phyloP scores from a whole-genome alignment of 1,140 invertebrate genomes.

The Drosophila repleta region DNA sequence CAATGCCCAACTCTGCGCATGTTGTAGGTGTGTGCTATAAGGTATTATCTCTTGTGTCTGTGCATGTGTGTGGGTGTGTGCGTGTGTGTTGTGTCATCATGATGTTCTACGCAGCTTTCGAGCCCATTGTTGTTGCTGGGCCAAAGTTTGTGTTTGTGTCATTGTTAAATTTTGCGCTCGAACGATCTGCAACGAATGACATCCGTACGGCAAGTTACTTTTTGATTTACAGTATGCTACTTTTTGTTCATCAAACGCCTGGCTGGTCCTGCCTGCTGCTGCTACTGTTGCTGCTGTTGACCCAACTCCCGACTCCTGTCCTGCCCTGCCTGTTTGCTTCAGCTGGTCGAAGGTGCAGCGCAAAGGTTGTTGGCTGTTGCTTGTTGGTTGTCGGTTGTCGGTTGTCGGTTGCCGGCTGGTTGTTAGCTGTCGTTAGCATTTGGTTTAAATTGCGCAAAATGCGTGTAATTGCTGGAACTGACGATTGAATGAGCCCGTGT shows the following conservation, averaged over 20 bases:
- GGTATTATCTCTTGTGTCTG: constrained; percentile 71
- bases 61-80: constrained; percentile 38
- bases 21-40: constrained; percentile 82
- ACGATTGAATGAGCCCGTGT: constrained; percentile 79
- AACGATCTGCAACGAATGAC: constrained; percentile 82
- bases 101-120: constrained; percentile 59
- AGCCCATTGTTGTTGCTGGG: constrained; percentile 33
- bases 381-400: constrained; percentile 63
- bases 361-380: constrained; percentile 70
- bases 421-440: constrained; percentile 81
- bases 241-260: constrained; percentile 76
- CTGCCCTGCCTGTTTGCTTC: constrained; percentile 13
- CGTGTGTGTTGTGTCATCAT: constrained; percentile 37
- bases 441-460: constrained; percentile 83
- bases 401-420: constrained; percentile 51
- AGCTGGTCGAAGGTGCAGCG: constrained; percentile 64
- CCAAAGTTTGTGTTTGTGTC: constrained; percentile 76
- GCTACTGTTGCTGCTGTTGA: constrained; percentile 4
- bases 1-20: constrained; percentile 29
- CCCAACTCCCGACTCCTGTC: no score
- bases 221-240: constrained; percentile 82
- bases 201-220: constrained; percentile 81
- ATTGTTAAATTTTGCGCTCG: constrained; percentile 83
- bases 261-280: constrained; percentile 26
- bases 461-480: constrained; percentile 82